Base-by-base conservation (phyloP, 2,888 invertebrate genomes). In the Zaprionus bogoriensis region DNA sequence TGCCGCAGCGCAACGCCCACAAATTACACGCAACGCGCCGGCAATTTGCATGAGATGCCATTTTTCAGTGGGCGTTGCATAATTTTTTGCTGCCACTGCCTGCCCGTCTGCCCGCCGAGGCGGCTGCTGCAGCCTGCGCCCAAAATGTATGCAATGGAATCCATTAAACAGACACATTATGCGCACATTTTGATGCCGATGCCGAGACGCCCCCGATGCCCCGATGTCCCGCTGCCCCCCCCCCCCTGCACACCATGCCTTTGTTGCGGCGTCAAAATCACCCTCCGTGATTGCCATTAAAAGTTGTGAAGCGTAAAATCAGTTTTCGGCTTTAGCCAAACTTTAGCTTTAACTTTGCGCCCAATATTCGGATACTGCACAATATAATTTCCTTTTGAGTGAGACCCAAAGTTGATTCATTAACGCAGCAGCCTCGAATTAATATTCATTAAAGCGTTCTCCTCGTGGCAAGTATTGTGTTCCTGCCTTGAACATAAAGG, bases 271-370 rank as follows among this genome's bases (percentile, higher is more conserved):
- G 44, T 53, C 48, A 39, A 51, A 54, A 44, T 28, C 41, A 36
- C 17, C 19, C 51, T 27, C 17, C 41, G 28, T 60, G 69, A 59
- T 79, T 64, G 77, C 73, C 65, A 76, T 76, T 80, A 76, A 76
- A 80, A 76, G 77, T 76, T 76, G 65, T 50, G 69, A 73, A 60
- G 80, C 80, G 80, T 80, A 73, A 76, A 76, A 76, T 77, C 77
- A 62, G 77, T 76, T 73, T 64, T 61, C 60, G 30, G 27, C 52
- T 57, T 51, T 59, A 50, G 39, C 36, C 20, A 36, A 75, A 60
- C 48, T 54, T 58, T 12, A 61, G 46, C 53, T 54, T 60, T 30
- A 36, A 41, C 32, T 52, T 69, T 45, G 32, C 6, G 14, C 32
- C 7, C 3, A 7, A 17, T 36, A 36, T 36, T 36, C 32, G 32